Percentiles rank a stretch among this genome's conserved stretches.
These are phyloP conservation scores for Siphlonurus alternatus DNA, from an alignment of 2,888 invertebrate species.

Conservation along the genomic window DNA sequence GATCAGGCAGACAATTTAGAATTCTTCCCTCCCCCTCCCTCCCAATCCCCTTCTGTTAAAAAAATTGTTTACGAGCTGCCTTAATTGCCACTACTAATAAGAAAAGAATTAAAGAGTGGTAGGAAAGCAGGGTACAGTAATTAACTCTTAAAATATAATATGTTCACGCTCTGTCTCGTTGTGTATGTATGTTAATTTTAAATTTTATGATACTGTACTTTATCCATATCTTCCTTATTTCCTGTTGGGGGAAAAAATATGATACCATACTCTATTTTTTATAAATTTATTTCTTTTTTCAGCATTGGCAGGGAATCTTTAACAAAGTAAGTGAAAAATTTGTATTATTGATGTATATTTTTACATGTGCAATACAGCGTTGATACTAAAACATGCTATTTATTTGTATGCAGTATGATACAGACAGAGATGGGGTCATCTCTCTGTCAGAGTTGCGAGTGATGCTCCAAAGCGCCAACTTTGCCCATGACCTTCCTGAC, in stretches of 20 bases:
- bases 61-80: too few relatives aligned
- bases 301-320: slow-evolving; percentile 37
- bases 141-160: too few relatives aligned
- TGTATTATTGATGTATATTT: background rate
- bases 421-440: slow-evolving; percentile 12
- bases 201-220: too few relatives aligned
- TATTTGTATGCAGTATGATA: slow-evolving; percentile 11
- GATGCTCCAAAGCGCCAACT: slow-evolving; percentile 12
- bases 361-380: background rate
- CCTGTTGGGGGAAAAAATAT: too few relatives aligned
- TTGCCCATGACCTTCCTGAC: slow-evolving; percentile 18
- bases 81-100: too few relatives aligned
- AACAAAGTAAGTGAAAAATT: slow-evolving; percentile 29
- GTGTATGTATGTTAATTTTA: background rate
- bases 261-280: background rate
- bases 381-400: too few relatives aligned
- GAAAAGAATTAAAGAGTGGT: too few relatives aligned
- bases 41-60: too few relatives aligned
- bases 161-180: background rate
- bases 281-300: slow-evolving; percentile 22
- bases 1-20: too few relatives aligned
- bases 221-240: too few relatives aligned
- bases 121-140: too few relatives aligned
- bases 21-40: too few relatives aligned
- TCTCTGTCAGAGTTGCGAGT: slow-evolving; percentile 11